phyloP scores from a whole-genome alignment of 2,888 invertebrate genomes.

The Synanthedon vespiformis region DNA sequence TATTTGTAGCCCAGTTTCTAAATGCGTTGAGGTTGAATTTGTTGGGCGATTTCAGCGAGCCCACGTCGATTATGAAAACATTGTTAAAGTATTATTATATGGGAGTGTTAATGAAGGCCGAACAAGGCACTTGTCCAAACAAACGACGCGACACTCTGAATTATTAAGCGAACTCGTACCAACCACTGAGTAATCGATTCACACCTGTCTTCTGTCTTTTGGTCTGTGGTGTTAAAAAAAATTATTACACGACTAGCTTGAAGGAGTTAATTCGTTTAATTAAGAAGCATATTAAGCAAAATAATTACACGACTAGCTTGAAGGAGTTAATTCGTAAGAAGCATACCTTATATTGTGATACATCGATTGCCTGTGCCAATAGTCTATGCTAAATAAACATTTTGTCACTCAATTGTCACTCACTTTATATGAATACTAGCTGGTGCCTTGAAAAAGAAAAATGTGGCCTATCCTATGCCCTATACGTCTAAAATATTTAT shows the following conservation, averaged over 20 bases:
- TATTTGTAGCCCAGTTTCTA: constrained; percentile 49
- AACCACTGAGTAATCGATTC: constrained; percentile 57
- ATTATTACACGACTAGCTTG: not conserved
- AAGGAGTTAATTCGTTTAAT: no score
- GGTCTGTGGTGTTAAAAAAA: constrained; percentile 1
- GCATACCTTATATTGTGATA: no score
- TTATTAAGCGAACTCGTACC: constrained; percentile 44
- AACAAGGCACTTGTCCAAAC: constrained; percentile 62
- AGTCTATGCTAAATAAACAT: no score
- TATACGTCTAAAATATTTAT: no score
- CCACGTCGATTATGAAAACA: constrained; percentile 63
- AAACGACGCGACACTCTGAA: constrained; percentile 48
- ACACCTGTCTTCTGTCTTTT: constrained; percentile 38
- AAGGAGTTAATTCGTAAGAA: no score
- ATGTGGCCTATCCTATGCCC: no score
- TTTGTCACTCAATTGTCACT: no score
- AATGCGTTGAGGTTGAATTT: constrained; percentile 34
- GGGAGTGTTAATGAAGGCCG: constrained; percentile 62
- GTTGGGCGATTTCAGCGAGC: constrained; percentile 31
- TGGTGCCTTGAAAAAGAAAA: no score
- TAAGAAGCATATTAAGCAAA: no score
- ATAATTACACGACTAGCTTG: no score
- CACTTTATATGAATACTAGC: no score
- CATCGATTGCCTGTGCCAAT: no score
- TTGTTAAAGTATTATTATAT: constrained; percentile 66